Evolutionary conservation across 2,888 invertebrate genomes (phyloP).

Genomic region (Gastracanthus pulcherrimus): DNA sequence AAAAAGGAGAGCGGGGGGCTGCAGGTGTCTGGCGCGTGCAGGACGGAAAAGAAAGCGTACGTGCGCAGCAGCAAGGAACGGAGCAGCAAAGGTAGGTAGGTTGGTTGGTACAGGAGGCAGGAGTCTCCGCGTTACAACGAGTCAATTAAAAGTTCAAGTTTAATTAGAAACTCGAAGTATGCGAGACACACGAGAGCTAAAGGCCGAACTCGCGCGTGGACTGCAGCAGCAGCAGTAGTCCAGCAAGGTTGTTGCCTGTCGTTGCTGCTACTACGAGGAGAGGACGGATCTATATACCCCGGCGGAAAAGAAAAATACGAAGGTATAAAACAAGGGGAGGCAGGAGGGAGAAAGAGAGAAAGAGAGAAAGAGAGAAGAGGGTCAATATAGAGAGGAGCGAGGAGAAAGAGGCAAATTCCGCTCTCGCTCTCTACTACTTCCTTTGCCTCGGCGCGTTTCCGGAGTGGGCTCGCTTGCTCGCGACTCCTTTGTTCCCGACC

Average conservation of each 20-base stretch:
- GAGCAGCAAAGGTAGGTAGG: neutral
- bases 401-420: constrained; percentile 51
- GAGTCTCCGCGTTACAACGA: constrained; percentile 67
- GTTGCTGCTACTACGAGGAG: too few relatives aligned
- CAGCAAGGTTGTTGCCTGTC: too few relatives aligned
- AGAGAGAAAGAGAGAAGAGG: constrained; percentile 49
- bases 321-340: neutral
- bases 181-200: constrained; percentile 60
- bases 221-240: neutral
- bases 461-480: too few relatives aligned
- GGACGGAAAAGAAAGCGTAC: neutral
- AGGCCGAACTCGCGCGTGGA: neutral
- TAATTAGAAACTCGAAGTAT: constrained; percentile 75
- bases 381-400: constrained; percentile 11
- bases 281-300: neutral
- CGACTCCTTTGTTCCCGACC: constrained; percentile 62
- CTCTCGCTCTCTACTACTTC: constrained; percentile 41
- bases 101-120: too few relatives aligned
- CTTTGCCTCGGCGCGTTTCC: constrained; percentile 42
- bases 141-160: constrained; percentile 77
- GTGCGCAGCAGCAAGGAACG: neutral
- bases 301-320: neutral
- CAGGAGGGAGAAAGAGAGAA: constrained; percentile 35
- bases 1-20: too few relatives aligned
- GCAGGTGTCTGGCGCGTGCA: neutral